A percentile compares a stretch with the other conserved stretches of the same genome.
These are phyloP conservation scores for Ptychoptera contaminata DNA, from an alignment of 2,888 invertebrate species.

Conservation along the genomic window DNA sequence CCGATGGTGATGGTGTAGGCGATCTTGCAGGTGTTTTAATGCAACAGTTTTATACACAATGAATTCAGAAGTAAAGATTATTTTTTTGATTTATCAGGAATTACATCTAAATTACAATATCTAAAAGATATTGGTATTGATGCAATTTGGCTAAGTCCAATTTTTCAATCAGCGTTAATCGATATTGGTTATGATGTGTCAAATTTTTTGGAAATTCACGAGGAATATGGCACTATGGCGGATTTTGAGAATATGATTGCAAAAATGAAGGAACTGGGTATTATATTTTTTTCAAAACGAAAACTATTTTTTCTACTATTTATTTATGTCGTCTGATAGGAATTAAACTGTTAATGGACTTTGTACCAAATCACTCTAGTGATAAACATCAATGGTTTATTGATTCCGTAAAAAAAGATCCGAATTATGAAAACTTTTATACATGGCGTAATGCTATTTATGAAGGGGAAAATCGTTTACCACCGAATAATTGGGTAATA, in stretches of 20 bases:
- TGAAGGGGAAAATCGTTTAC: background rate
- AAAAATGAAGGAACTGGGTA: conserved; percentile 8
- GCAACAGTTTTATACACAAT: conserved; percentile 8
- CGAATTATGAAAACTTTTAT: conserved; percentile 55
- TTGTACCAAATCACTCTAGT: conserved; percentile 46
- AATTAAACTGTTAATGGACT: conserved; percentile 31
- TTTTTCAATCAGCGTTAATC: conserved; percentile 43
- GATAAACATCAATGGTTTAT: conserved; percentile 69
- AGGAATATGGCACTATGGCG: conserved; percentile 37
- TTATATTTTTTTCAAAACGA: conserved; percentile 14
- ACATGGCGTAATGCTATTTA: conserved; percentile 42
- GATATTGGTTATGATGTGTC: conserved; percentile 49
- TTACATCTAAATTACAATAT: conserved; percentile 29
- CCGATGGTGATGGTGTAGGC: conserved; percentile 47
- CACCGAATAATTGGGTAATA: conserved; percentile 10
- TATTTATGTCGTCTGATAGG: too few species aligned
- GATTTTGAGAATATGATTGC: conserved; percentile 34
- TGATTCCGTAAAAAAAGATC: conserved; percentile 42
- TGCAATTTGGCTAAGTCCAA: conserved; percentile 55
- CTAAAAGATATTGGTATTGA: conserved; percentile 41
- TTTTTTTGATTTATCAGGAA: conserved; percentile 3
- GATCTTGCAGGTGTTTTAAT: conserved; percentile 32
- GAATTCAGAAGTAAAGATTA: background rate
- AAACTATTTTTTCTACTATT: too few species aligned
- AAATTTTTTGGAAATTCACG: conserved; percentile 37